Conservation (phyloP, 2,113 vertebrate genomes). For the Hemiprocne comata region DNA sequence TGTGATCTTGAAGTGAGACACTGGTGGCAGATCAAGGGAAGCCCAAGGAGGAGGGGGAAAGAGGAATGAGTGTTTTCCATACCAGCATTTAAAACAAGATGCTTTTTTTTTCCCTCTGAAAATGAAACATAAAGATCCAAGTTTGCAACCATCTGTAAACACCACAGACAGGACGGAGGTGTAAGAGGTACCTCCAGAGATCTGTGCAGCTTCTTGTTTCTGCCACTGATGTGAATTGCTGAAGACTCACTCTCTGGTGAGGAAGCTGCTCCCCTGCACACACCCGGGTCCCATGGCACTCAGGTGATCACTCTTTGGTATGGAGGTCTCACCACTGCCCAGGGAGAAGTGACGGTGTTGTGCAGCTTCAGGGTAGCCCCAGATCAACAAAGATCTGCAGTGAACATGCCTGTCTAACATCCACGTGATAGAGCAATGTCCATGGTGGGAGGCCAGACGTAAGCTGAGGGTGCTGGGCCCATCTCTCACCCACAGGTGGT, state of each 20-base stretch:
- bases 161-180: background rate
- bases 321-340: too few species aligned
- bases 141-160: background rate
- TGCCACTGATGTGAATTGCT: background rate
- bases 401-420: too few species aligned
- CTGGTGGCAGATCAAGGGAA: background rate
- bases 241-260: background rate
- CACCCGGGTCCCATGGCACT: background rate
- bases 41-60: background rate
- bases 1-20: background rate
- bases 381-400: too few species aligned
- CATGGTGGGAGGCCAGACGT: too few species aligned
- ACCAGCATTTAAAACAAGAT: background rate
- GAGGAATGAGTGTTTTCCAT: background rate
- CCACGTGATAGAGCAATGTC: too few species aligned
- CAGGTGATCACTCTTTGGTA: background rate
- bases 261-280: background rate
- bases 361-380: too few species aligned
- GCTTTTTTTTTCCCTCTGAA: too few species aligned
- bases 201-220: background rate
- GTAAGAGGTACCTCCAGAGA: background rate
- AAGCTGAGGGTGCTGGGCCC: too few species aligned
- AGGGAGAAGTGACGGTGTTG: too few species aligned
- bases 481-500: too few species aligned
- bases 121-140: background rate